A percentile compares a stretch with the other conserved stretches of the same genome.
These are phyloP conservation scores for Pangasianodon hypophthalmus DNA, from an alignment of 2,113 vertebrate genomes.

Conservation along the genomic window DNA sequence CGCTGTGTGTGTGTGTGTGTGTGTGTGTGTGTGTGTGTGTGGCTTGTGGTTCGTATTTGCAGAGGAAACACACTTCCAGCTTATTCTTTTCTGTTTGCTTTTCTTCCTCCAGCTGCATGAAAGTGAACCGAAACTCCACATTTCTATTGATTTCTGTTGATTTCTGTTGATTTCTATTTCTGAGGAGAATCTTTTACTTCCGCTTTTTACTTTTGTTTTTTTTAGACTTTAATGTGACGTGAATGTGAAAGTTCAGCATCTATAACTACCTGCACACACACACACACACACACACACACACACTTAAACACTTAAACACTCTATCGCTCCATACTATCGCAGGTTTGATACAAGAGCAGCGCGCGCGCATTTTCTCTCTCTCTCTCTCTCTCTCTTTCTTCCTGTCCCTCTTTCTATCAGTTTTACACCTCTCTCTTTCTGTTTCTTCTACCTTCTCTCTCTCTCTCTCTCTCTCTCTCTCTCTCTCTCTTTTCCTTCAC, in stretches of 20 bases:
- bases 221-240: neutral
- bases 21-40: neutral
- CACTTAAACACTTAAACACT: neutral
- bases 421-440: neutral
- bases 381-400: neutral
- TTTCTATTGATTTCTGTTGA: neutral
- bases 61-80: neutral
- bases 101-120: neutral
- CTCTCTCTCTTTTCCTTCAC: neutral
- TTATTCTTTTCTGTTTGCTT: neutral
- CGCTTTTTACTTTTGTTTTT: neutral
- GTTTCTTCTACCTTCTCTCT: neutral
- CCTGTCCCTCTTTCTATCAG: neutral
- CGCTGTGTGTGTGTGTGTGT: neutral
- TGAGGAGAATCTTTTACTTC: neutral
- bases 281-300: no score
- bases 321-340: no score
- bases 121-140: neutral
- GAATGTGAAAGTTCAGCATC: neutral
- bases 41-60: neutral
- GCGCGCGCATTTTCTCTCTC: neutral
- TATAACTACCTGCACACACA: no score
- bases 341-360: neutral
- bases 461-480: neutral
- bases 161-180: no score